A percentile compares a stretch with the other conserved stretches of the same genome.
phyloP scores from a whole-genome alignment of 2,113 vertebrate species.

The Callopanchax toddi region DNA sequence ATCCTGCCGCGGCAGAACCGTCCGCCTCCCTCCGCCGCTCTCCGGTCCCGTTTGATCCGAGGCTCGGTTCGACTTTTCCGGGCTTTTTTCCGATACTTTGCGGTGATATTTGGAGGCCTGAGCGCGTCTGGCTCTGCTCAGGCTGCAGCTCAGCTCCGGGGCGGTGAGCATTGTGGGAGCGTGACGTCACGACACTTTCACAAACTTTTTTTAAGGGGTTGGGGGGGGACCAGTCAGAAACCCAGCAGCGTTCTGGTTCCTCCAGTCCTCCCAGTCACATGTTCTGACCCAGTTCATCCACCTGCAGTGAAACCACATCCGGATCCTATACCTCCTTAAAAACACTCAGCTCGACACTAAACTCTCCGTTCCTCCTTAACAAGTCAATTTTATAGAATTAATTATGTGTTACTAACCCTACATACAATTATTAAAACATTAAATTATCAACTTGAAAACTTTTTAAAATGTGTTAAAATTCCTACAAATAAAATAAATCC shows the following conservation, averaged over 20 bases:
- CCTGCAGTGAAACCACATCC: constrained; percentile 8
- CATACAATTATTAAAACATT: too few relatives aligned
- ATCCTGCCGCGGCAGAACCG: constrained; percentile 70
- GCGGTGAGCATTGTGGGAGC: constrained; percentile 86
- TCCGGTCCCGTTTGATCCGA: constrained; percentile 37
- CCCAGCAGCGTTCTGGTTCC: constrained; percentile 39
- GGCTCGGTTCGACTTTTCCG: constrained; percentile 53
- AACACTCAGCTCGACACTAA: too few relatives aligned
- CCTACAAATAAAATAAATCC: too few relatives aligned
- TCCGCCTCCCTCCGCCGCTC: constrained; percentile 55
- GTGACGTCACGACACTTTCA: constrained; percentile 86
- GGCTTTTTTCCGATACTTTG: constrained; percentile 67
- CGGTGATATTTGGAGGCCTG: constrained; percentile 79
- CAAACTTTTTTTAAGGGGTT: constrained; percentile 84
- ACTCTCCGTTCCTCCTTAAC: too few relatives aligned
- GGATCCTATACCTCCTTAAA: too few relatives aligned
- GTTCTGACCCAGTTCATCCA: constrained; percentile 9
- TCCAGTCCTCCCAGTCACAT: constrained; percentile 19
- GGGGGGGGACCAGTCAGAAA: constrained; percentile 7
- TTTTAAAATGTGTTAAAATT: too few relatives aligned
- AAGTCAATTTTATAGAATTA: too few relatives aligned
- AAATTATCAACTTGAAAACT: too few relatives aligned
- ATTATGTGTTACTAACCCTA: too few relatives aligned
- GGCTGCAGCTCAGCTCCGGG: constrained; percentile 81
- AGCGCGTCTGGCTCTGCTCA: constrained; percentile 75